Evolutionary conservation across 2,113 vertebrate genomes (phyloP).

Genomic region (Octodon degus): DNA sequence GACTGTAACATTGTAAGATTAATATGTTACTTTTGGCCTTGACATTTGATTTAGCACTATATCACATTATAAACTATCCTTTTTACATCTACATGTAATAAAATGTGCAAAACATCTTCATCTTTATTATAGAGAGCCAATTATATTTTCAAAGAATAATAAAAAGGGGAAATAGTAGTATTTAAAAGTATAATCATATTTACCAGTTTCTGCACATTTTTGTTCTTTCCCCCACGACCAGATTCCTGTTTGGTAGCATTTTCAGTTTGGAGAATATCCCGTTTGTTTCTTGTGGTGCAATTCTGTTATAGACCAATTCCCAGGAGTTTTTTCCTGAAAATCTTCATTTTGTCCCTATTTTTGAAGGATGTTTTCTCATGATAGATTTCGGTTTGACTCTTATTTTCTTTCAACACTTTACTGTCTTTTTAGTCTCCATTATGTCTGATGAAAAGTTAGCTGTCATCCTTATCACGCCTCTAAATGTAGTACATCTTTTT

Average conservation of each 20-base stretch:
- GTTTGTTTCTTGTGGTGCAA: not conserved
- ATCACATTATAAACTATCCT: not conserved
- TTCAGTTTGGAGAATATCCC: not conserved
- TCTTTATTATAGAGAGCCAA: not conserved
- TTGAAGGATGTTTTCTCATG: not conserved
- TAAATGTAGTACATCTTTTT: not conserved
- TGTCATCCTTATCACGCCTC: not conserved
- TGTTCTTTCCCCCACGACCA: not conserved
- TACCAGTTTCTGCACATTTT: not conserved
- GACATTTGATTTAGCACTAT: not conserved
- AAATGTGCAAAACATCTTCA: not conserved
- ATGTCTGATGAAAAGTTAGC: not conserved
- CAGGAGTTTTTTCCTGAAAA: not conserved
- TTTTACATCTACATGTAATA: not conserved
- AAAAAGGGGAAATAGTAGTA: not conserved
- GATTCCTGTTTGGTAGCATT: not conserved
- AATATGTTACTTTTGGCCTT: not conserved
- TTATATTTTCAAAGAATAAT: conserved; percentile 41
- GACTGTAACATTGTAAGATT: not conserved
- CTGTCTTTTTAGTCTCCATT: not conserved
- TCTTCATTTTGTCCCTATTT: conserved; percentile 21
- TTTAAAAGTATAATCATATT: not conserved
- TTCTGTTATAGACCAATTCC: not conserved
- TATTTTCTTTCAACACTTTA: not conserved
- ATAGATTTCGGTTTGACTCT: not conserved